Percentiles rank a stretch among this genome's conserved stretches.
phyloP scores from a whole-genome alignment of 2,113 vertebrate species.

The Gymnobelideus leadbeateri region DNA sequence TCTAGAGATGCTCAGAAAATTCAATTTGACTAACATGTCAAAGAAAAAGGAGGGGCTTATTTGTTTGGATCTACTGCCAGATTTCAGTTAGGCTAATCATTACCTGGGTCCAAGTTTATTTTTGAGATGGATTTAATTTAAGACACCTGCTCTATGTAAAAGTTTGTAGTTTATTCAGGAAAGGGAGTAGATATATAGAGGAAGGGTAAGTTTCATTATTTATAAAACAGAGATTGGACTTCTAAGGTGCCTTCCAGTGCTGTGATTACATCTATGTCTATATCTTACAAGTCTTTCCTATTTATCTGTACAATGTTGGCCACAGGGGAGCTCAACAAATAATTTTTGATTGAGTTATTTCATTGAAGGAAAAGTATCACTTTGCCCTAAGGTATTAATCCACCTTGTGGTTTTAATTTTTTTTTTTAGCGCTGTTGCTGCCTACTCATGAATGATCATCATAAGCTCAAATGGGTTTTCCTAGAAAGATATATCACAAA shows the following conservation, averaged over 20 bases:
- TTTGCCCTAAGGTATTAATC: background rate
- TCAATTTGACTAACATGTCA: background rate
- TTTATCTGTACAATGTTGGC: background rate
- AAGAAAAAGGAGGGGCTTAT: background rate
- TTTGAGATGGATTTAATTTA: background rate
- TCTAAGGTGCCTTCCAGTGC: background rate
- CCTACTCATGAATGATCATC: background rate
- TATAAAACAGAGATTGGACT: background rate
- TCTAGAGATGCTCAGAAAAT: background rate
- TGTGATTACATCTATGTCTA: background rate
- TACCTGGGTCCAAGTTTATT: background rate
- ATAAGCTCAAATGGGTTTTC: background rate
- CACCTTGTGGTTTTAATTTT: background rate
- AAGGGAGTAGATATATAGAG: background rate
- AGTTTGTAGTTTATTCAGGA: background rate
- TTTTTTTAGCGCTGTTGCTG: background rate
- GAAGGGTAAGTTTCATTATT: background rate
- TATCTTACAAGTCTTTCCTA: background rate
- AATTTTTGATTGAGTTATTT: background rate
- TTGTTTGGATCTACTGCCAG: background rate
- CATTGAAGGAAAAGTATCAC: background rate
- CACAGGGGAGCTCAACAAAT: background rate
- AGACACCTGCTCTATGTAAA: background rate
- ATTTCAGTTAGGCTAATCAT: background rate
- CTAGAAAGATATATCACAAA: background rate